Base-by-base conservation (phyloP, 2,113 vertebrate genomes). In the Nerophis ophidion region DNA sequence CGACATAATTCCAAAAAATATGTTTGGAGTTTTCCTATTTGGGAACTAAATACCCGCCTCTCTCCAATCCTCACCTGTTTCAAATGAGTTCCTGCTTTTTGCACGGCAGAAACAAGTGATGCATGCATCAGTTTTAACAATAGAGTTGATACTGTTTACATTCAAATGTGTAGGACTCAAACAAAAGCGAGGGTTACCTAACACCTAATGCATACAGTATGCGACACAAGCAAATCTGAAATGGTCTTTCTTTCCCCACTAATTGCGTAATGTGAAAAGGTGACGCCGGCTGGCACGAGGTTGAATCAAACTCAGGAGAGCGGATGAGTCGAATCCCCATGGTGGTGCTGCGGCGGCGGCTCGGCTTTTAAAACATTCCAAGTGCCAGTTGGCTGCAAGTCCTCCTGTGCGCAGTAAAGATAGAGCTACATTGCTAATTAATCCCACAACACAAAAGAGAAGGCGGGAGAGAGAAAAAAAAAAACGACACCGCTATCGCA, bases 371-470 rank as follows among this genome's bases (percentile, higher is more conserved):
- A 65, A 81, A 75, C 71, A 70, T 83, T 70, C 68, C 58, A 69
- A 26, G 57, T 56, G 66, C 65, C 82, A 84, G 70, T 70, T 80
- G 68, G 83, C 78, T 63, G 70, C 33, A 55, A 60, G 74, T 76
- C 76, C 78, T 72, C 40, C 63, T 74, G 78, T 74, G 81, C 66
- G 66, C 16, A 60, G 63, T 76, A 76, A 81, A 77, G 79, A 82
- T 62, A 76, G 63, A 60, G 68, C 75, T 83, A 74, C 68, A 74
- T 74, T 70, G 71, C 76, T 80, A 83, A 86, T 77, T 72, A 71
- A 81, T 60, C 77, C 66, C 72, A 74, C 75, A 80, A 73, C 73
- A 73, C 81, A 76, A 58, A 61, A 60, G 48, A 77, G 62, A 56
- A 78, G 65, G 56, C 67, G 72, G 79, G 68, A 53, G 34, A n/a